Percentiles rank a stretch among this genome's conserved stretches.
phyloP scores from a whole-genome alignment of 2,797 vertebrate species.

The Cossypha niveicapilla region DNA sequence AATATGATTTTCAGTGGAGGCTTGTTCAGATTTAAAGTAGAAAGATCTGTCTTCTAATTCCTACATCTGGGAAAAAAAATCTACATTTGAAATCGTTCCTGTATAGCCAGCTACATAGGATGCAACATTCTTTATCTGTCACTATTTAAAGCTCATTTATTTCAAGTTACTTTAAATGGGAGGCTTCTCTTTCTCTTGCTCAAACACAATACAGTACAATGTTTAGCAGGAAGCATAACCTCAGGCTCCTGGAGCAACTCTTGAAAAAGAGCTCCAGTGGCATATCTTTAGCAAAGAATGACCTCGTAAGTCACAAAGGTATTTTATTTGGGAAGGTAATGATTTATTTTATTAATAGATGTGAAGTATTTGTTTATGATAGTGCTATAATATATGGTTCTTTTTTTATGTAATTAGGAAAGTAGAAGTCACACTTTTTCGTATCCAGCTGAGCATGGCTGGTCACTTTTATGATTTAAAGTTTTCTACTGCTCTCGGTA shows the following conservation, averaged over 20 bases:
- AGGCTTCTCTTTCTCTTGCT: not conserved
- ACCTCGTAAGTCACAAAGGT: not conserved
- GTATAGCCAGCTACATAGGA: not conserved
- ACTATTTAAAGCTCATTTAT: not conserved
- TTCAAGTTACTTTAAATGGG: not conserved
- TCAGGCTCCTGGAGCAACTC: not conserved
- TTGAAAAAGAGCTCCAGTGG: not conserved
- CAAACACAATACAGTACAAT: not conserved
- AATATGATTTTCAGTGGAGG: not conserved
- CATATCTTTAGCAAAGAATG: not conserved
- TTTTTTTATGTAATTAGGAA: not conserved
- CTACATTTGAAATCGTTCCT: not conserved
- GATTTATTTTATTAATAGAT: not conserved
- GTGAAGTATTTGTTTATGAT: not conserved
- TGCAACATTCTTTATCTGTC: not conserved
- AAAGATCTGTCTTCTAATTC: not conserved
- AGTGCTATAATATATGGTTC: not conserved
- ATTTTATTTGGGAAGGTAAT: not conserved
- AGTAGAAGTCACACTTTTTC: not conserved
- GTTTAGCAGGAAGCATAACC: not conserved
- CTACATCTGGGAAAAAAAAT: not conserved
- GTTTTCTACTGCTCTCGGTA: not conserved
- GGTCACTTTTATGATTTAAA: slow-evolving; percentile 1
- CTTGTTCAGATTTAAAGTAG: not conserved
- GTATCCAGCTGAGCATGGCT: not conserved